phyloP scores from a whole-genome alignment of 2,888 invertebrate species.

The Pyrrhosoma nymphula region DNA sequence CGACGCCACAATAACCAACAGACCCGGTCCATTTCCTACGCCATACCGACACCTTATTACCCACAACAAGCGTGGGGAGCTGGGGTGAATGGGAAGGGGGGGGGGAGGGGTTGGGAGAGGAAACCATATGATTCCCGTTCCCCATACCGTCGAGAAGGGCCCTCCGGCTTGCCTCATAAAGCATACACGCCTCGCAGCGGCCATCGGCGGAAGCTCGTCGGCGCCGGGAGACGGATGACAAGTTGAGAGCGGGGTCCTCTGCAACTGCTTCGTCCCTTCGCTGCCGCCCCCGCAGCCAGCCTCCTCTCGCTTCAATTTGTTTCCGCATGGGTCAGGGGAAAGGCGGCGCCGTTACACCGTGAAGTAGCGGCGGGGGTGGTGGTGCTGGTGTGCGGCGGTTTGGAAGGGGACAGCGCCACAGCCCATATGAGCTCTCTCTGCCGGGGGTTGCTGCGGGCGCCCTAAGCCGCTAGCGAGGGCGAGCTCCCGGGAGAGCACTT shows the following conservation, averaged over 20 bases:
- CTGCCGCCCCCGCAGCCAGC: background rate
- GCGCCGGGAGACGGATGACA: background rate
- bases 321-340: background rate
- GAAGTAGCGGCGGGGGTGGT: background rate
- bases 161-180: background rate
- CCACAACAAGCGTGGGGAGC: background rate
- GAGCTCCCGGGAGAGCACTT: background rate
- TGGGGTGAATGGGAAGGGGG: too few relatives aligned
- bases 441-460: too few relatives aligned
- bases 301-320: slow-evolving; percentile 2
- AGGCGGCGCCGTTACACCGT: background rate
- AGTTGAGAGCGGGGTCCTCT: background rate
- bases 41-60: slow-evolving; percentile 8
- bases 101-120: background rate
- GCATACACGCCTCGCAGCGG: slow-evolving; percentile 1
- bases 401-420: background rate
- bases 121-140: slow-evolving; percentile 18
- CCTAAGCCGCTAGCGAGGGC: too few relatives aligned
- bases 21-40: slow-evolving; percentile 1
- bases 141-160: background rate
- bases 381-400: background rate
- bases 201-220: background rate
- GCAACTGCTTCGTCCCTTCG: background rate
- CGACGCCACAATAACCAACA: slow-evolving; percentile 16
- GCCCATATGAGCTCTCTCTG: background rate